A percentile compares a stretch with the other conserved stretches of the same genome.
phyloP scores from a whole-genome alignment of 2,113 vertebrate species.

The Monopterus albus region DNA sequence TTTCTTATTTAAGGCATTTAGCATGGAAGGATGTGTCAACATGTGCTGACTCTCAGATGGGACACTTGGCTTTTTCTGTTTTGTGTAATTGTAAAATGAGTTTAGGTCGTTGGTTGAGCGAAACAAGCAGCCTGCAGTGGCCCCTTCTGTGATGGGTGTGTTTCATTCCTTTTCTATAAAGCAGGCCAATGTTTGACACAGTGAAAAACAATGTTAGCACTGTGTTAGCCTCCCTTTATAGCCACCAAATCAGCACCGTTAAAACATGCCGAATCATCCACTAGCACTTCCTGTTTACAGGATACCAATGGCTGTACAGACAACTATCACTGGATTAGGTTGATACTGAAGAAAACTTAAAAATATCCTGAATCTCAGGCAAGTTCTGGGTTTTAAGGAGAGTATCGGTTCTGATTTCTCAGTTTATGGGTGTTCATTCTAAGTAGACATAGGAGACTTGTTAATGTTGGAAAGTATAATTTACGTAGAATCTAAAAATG shows the following conservation, averaged over 20 bases:
- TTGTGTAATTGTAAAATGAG: too few relatives aligned
- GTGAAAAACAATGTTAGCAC: too few relatives aligned
- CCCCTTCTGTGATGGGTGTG: too few relatives aligned
- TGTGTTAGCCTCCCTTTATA: too few relatives aligned
- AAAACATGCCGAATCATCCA: background rate
- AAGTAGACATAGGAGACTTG: background rate
- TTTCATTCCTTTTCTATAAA: too few relatives aligned
- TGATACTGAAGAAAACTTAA: background rate
- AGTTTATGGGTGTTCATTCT: background rate
- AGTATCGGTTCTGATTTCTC: background rate
- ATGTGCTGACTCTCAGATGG: too few relatives aligned
- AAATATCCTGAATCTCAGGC: too few relatives aligned
- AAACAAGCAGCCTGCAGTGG: background rate
- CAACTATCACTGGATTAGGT: background rate
- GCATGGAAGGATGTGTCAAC: background rate
- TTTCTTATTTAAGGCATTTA: conserved; percentile 2
- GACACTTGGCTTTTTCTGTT: too few relatives aligned
- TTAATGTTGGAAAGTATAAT: background rate
- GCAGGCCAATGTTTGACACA: too few relatives aligned
- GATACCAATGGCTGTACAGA: background rate
- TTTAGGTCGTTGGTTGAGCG: too few relatives aligned
- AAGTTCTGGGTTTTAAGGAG: background rate
- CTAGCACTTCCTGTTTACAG: background rate
- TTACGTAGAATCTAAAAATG: background rate
- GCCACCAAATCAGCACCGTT: background rate